phyloP scores from a whole-genome alignment of 2,113 vertebrate genomes.

The Oxyruncus cristatus region DNA sequence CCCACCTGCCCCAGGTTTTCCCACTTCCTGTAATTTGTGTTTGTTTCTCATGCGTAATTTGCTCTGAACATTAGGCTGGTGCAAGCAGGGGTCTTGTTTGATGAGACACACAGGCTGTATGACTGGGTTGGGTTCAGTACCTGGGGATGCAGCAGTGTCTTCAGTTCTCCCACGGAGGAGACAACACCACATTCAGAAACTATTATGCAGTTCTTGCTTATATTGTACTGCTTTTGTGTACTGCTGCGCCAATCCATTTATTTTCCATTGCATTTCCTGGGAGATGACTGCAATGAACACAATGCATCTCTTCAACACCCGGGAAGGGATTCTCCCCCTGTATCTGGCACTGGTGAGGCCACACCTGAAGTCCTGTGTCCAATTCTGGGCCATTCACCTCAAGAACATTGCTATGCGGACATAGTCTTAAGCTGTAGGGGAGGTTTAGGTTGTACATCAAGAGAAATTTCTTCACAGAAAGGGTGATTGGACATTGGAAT shows the following conservation, averaged over 20 bases:
- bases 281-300: accelerated
- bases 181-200: accelerated
- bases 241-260: accelerated
- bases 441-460: not conserved
- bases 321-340: accelerated
- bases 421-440: not conserved
- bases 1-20: accelerated
- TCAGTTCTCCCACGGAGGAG: accelerated
- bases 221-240: accelerated
- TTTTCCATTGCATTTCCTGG: accelerated
- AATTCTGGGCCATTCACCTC: not conserved
- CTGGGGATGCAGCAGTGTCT: accelerated
- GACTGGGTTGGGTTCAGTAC: no score
- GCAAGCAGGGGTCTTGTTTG: accelerated
- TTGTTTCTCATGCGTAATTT: not conserved
- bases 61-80: not conserved
- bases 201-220: accelerated
- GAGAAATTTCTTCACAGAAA: not conserved
- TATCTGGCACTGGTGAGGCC: not conserved
- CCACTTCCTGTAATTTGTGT: no score
- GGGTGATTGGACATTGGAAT: not conserved
- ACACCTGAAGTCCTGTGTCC: accelerated
- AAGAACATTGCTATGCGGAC: not conserved
- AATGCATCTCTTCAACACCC: accelerated
- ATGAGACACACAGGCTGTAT: accelerated